Evolutionary conservation across 2,888 invertebrate genomes (phyloP).

Genomic region (Cybosia mesomella): DNA sequence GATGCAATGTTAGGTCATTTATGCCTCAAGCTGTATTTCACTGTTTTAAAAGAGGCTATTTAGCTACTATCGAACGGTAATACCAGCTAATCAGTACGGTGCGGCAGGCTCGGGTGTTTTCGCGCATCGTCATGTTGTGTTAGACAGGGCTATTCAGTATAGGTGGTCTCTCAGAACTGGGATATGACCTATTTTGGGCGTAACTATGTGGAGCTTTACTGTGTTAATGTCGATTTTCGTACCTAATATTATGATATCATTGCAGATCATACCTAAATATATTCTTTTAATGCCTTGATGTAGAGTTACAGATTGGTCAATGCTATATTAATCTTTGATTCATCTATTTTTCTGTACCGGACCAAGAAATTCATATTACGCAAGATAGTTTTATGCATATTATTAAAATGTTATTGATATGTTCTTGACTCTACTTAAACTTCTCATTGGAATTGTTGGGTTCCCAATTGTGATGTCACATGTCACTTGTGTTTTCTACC

Average conservation of each 20-base stretch:
- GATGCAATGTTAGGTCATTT: slow-evolving; percentile 17
- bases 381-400: slow-evolving; percentile 5
- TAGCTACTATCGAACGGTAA: slow-evolving; percentile 25
- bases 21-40: not conserved
- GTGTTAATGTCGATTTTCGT: slow-evolving; percentile 52
- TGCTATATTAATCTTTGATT: slow-evolving; percentile 14
- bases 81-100: slow-evolving; percentile 43
- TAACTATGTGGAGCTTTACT: slow-evolving; percentile 61
- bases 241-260: slow-evolving; percentile 51
- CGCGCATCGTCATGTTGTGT: slow-evolving; percentile 71
- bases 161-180: slow-evolving; percentile 72
- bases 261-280: slow-evolving; percentile 35
- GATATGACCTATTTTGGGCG: slow-evolving; percentile 82
- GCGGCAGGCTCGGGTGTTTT: slow-evolving; percentile 59
- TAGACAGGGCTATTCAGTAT: slow-evolving; percentile 64
- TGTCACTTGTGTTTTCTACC: slow-evolving; percentile 24
- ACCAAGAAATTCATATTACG: slow-evolving; percentile 2
- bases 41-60: slow-evolving; percentile 31
- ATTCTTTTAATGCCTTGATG: slow-evolving; percentile 23
- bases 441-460: slow-evolving; percentile 23
- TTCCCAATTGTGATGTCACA: slow-evolving; percentile 33
- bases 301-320: slow-evolving; percentile 19
- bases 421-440: slow-evolving; percentile 22
- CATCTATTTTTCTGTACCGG: not conserved
- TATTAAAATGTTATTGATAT: slow-evolving; percentile 23